phyloP scores from a whole-genome alignment of 2,113 vertebrate genomes.

The Psephotus haematonotus region DNA sequence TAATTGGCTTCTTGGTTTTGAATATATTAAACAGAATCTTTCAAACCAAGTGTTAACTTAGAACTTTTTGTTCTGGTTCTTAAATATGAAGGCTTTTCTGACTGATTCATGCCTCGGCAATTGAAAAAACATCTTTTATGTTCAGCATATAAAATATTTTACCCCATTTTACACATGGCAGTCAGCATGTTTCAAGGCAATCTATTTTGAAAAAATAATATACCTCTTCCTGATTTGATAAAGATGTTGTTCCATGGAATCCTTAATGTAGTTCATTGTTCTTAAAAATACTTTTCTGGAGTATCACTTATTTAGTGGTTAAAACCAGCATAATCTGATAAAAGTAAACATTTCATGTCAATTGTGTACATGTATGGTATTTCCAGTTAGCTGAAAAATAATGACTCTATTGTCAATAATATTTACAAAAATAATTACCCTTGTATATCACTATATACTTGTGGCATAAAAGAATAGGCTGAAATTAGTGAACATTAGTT shows the following conservation, averaged over 20 bases:
- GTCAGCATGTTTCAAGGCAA: neutral
- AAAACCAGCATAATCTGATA: neutral
- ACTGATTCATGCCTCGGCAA: neutral
- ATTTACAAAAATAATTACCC: neutral
- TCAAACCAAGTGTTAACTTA: neutral
- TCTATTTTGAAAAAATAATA: neutral
- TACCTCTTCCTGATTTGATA: neutral
- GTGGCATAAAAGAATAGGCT: neutral
- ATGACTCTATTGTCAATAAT: neutral
- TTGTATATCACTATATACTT: neutral
- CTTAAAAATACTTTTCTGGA: neutral
- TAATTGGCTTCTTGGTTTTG: neutral
- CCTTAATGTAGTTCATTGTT: neutral
- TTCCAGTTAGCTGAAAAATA: neutral
- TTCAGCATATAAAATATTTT: neutral
- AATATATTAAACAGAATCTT: neutral
- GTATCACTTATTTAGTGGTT: neutral
- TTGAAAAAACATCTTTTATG: neutral
- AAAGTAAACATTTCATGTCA: neutral
- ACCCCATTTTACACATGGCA: neutral
- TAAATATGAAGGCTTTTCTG: neutral
- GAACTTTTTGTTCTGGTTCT: neutral
- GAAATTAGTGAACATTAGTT: neutral
- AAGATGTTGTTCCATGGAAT: neutral
- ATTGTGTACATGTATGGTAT: rapidly evolving